These are phyloP conservation scores for Burhinus bistriatus DNA, from an alignment of 2,113 vertebrate species.

Conservation along the genomic window DNA sequence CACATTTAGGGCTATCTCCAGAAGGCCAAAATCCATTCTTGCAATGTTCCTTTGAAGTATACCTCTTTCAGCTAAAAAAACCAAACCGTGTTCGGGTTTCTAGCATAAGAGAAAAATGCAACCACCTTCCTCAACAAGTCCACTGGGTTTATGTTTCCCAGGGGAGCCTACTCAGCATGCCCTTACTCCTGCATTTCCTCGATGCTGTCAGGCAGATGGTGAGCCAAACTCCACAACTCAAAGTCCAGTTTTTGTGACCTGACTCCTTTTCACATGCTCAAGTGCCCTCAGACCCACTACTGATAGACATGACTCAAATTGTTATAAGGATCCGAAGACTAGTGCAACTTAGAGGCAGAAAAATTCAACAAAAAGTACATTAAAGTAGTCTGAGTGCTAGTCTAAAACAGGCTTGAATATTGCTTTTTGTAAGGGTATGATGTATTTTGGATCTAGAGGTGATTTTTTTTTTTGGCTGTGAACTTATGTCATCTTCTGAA, in stretches of 20 bases:
- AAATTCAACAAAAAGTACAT: background rate
- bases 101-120: background rate
- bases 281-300: background rate
- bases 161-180: background rate
- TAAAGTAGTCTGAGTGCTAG: background rate
- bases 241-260: constrained; percentile 30
- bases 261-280: background rate
- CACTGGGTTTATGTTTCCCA: background rate
- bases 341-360: background rate
- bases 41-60: background rate
- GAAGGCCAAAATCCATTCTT: background rate
- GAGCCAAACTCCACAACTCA: background rate
- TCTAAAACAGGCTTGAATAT: background rate
- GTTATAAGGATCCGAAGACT: background rate
- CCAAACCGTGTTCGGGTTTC: background rate
- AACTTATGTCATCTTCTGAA: constrained; percentile 5
- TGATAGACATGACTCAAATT: background rate
- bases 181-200: background rate
- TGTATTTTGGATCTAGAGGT: background rate
- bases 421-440: background rate
- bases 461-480: background rate
- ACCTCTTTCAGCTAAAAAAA: background rate
- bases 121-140: background rate
- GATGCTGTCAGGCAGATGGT: background rate
- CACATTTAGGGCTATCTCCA: background rate